Base-by-base conservation (phyloP, 2,113 vertebrate genomes). In the Xerus inauris region DNA sequence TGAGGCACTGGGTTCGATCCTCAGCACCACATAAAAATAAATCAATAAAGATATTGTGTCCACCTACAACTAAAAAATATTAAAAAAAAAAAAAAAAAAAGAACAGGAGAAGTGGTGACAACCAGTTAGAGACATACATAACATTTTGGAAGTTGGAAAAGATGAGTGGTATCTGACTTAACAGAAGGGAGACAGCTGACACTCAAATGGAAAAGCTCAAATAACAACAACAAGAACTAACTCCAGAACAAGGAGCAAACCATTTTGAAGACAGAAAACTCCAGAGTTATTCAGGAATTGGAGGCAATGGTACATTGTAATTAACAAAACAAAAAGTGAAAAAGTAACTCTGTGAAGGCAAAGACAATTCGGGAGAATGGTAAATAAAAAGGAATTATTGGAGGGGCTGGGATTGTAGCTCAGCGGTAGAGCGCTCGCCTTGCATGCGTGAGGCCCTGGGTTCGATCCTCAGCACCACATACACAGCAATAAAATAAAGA, bases 371-470 rank as follows among this genome's bases (percentile, higher is more conserved):
- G 59, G 13, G 32, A 91, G 45, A 82, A 75, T 49, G 45, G 90
- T 62, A 83, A 95, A 94, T 51, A 16, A 89, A 71, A 95, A 57
- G 84, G n/a, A n/a, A n/a, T n/a, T n/a, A n/a, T n/a, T n/a, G n/a
- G n/a, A n/a, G n/a, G n/a, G n/a, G n/a, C n/a, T n/a, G n/a, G n/a
- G n/a, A n/a, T n/a, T n/a, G n/a, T n/a, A n/a, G n/a, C n/a, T n/a
- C n/a, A n/a, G n/a, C n/a, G n/a, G n/a, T n/a, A n/a, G n/a, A n/a
- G n/a, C n/a, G n/a, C n/a, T n/a, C n/a, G n/a, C n/a, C n/a, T n/a
- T n/a, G n/a, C n/a, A n/a, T n/a, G n/a, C n/a, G n/a, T n/a, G n/a
- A n/a, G n/a, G n/a, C n/a, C n/a, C n/a, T n/a, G n/a, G n/a, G n/a
- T n/a, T n/a, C n/a, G n/a, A n/a, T n/a, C n/a, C n/a, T n/a, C n/a